phyloP scores from a whole-genome alignment of 2,888 invertebrate genomes.

The Melolontha melolontha region DNA sequence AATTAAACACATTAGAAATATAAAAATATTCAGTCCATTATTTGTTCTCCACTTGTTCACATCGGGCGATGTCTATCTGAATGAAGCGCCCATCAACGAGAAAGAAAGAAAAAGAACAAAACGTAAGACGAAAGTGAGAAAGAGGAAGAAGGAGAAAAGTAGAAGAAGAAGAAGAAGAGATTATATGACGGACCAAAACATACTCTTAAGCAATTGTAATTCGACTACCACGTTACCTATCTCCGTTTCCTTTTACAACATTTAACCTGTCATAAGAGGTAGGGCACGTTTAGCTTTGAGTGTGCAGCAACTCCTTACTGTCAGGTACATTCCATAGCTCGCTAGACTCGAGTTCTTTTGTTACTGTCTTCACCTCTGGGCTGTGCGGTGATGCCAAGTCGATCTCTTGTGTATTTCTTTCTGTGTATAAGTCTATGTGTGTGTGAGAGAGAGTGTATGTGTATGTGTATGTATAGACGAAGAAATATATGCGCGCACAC shows the following conservation, averaged over 20 bases:
- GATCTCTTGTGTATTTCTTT: constrained; percentile 6
- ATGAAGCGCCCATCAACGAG: constrained; percentile 32
- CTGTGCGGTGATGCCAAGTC: constrained; percentile 45
- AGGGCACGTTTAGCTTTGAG: constrained; percentile 38
- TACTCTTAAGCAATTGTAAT: constrained; percentile 35
- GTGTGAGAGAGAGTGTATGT: too few relatives aligned
- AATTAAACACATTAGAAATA: constrained; percentile 31
- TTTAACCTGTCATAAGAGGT: constrained; percentile 42
- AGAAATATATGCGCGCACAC: too few relatives aligned
- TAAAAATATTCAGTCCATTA: constrained; percentile 32
- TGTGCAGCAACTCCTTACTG: constrained; percentile 39
- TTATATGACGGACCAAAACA: constrained; percentile 33
- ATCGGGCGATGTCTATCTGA: constrained; percentile 37
- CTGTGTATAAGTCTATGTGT: too few relatives aligned
- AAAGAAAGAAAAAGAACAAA: neutral
- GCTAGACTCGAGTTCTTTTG: constrained; percentile 49
- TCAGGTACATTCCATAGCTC: constrained; percentile 47
- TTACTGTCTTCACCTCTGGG: constrained; percentile 49
- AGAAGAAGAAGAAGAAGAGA: constrained; percentile 18
- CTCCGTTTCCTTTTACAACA: constrained; percentile 37
- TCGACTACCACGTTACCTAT: constrained; percentile 38
- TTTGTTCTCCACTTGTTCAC: constrained; percentile 36
- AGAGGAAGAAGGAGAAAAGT: neutral
- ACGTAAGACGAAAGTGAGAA: too few relatives aligned
- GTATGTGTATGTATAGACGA: too few relatives aligned